Evolutionary conservation across 2,113 vertebrate species (phyloP), one percentile per base, ranked within the genome.

Genomic region (Oncorhynchus keta): DNA sequence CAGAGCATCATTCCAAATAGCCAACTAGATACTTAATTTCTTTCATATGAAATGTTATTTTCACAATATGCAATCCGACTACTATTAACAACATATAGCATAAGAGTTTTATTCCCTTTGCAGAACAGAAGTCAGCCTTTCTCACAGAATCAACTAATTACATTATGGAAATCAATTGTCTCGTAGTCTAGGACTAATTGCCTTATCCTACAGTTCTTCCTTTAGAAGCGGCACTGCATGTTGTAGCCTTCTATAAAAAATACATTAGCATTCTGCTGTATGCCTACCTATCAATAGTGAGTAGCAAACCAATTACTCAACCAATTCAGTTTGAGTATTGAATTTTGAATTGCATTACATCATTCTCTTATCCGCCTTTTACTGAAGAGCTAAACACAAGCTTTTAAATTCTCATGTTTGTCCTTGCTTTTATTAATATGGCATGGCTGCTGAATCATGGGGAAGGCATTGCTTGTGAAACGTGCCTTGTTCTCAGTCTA

Each of bases 391-490:
- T 45, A 11, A 45, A 45, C 39, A 45, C 39, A 45, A 45, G 39
- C 28, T 68, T 59, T 68, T 75, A 55, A 77, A 70, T 69, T 62
- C 22, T 68, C 66, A 76, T 75, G 28, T 70, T 71, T 64, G 64
- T 55, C 78, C 69, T 48, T 70, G 30, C 55, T 71, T 80, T 78
- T 73, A 80, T 75, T 81, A 73, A 69, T 80, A 75, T 73, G 73
- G 78, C n/a, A n/a, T 62, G 59, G 0, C 59, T 22, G 16, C 9
- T 24, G 59, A 71, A 72, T 69, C 74, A 39, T 62, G 71, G 74
- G 35, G 66, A 55, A 84, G 78, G 24, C 65, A 75, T 84, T 78
- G 80, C 70, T 78, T 73, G 67, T 66, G 49, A 79, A 62, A 78
- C 16, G 20, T 64, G 22, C 5, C 51, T 55, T 9, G 14, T 55